Conservation (phyloP, 2,888 invertebrate genomes). For the Stenodema calcarata region DNA sequence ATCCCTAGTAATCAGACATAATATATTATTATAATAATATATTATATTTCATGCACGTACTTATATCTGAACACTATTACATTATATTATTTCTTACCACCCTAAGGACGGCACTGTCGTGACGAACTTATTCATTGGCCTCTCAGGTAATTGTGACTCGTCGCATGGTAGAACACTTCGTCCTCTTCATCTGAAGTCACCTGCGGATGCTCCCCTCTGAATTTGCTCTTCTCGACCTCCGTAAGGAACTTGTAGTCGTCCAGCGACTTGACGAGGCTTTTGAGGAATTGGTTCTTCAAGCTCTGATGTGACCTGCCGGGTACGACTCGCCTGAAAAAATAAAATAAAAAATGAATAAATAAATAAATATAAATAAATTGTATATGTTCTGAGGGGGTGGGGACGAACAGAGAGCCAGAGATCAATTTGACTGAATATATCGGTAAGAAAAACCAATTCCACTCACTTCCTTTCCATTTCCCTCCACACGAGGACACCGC, state of each 20-base stretch:
- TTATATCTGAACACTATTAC: too few relatives aligned
- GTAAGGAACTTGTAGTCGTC: conserved; percentile 22
- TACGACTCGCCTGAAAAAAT: not conserved
- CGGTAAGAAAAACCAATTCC: not conserved
- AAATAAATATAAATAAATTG: not conserved
- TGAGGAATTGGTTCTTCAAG: conserved; percentile 41
- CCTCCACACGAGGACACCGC: not conserved
- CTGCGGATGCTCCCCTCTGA: not conserved
- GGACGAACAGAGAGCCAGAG: too few relatives aligned
- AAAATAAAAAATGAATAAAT: not conserved
- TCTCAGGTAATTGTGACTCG: too few relatives aligned
- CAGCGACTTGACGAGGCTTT: not conserved
- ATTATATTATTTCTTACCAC: too few relatives aligned
- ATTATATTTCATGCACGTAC: too few relatives aligned
- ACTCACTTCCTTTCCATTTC: conserved; percentile 7
- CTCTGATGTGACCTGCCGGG: not conserved
- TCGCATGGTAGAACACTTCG: not conserved
- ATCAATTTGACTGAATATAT: too few relatives aligned
- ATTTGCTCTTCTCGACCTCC: not conserved
- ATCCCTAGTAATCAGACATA: too few relatives aligned
- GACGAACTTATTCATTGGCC: too few relatives aligned
- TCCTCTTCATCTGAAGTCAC: not conserved
- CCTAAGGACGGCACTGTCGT: too few relatives aligned
- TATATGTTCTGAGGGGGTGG: too few relatives aligned
- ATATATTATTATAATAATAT: too few relatives aligned